Evolutionary conservation across 2,113 vertebrate species (phyloP), one percentile per base, ranked within the genome.

Genomic region (Strix uralensis): DNA sequence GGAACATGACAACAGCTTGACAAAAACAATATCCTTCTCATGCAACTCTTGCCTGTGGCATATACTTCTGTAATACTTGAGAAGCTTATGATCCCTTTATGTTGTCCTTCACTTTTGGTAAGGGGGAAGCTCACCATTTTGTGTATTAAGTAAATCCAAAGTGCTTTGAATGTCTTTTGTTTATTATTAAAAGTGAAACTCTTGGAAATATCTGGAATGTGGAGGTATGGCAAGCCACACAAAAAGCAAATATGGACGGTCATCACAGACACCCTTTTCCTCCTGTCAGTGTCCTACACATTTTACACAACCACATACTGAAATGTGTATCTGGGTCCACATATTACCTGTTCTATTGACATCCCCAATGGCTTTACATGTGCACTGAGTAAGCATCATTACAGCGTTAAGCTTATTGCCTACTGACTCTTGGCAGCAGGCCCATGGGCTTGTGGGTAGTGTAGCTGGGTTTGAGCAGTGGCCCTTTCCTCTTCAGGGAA

Each of bases 301-400:
- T 78, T 86, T 78, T 75, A 17, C 47, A 80, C 20, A 55, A 44
- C 36, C 57, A 51, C 63, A 34, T 8, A 12, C 21, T 54, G 62
- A 72, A 86, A 7, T 1, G 19, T 17, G 15, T 47, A 34, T 15
- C 16, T 66, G 34, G 17, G 13, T 79, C 34, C 69, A 59, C 9
- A 8, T 30, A 26, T 34, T 65, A 27, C 6, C 38, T 38, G 5
- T 11, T 36, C 19, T 38, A 6, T 7, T 0, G 0, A 34, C 20
- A 27, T 42, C 22, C 46, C 27, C 5, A 6, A 4, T 10, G 29
- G 27, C 62, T 77, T 72, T 70, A 80, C 77, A 40, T 2, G 3
- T 3, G 22, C 32, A 15, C 58, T 36, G 70, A 72, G 80, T 80
- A 80, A 88, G 74, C 62, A 61, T 2, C 30, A 16, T 70, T 66